Evolutionary conservation across 2,113 vertebrate species (phyloP), one percentile per base, ranked within the genome.

Genomic region (Lanius ludovicianus): DNA sequence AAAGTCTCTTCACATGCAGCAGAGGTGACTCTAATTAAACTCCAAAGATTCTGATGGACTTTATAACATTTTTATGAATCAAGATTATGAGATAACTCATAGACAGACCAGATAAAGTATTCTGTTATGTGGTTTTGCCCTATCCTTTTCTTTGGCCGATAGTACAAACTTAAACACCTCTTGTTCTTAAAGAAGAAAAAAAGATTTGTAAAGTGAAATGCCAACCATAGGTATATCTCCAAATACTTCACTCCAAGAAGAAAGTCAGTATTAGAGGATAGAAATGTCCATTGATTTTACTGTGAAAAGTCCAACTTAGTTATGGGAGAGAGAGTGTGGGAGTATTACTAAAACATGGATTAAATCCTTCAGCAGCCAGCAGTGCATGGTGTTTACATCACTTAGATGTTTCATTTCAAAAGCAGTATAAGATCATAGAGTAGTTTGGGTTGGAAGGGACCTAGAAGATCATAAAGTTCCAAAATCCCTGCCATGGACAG

Each of bases 281-380:
- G 41, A 93, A 78, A 55, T 19, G 8, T 91, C 21, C 20, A 84
- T 68, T 91, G 74, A 88, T 95, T 94, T 95, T 87, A 88, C 59
- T 53, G 30, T 55, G 75, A 78, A 35, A 97, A 92, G 25, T 25
- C 41, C 79, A 77, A 35, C 28, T 69, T 49, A 84, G 13, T 73
- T 87, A 64, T 87, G 42, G 11, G n/a, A 31, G 31, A 24, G 10
- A 59, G 35, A 9, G 21, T 59, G 20, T 84, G 44, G 47, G 21
- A 93, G 46, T 84, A 75, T 78, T 70, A 87, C 23, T 68, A 70
- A 94, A 92, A 80, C 24, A 46, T 39, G 63, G 50, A 93, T 75
- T 84, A 87, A 93, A 95, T 80, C 33, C 31, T 87, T 94, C 63
- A 80, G 23, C 4, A 17, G 39, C 31, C 23, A 71, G 27, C 13